Base-by-base conservation (phyloP, 2,113 vertebrate species). In the Sarotherodon lohbergeri region DNA sequence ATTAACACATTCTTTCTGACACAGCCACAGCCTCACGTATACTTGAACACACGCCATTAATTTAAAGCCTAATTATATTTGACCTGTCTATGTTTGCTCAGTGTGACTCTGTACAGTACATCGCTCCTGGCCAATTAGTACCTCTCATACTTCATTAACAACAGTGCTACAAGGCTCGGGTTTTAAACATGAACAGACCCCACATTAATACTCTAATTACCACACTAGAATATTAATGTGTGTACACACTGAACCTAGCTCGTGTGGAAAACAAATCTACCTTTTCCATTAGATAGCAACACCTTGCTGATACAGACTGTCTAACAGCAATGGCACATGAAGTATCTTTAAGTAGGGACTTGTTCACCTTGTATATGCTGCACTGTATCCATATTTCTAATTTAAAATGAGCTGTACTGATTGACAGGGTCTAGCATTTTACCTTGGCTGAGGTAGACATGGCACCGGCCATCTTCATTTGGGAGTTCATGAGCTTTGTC, bases 381-480 rank as follows among this genome's bases (percentile, higher is more conserved):
- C 13, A 24, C 4, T 22, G 56, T 32, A 34, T 24, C 43, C 5
- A 11, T 22, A 36, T 22, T 50, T 82, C 59, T 16, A 10, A 36
- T 78, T 52, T 29, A 13, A 79, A 43, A 80, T 14, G 7, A 71
- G 55, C 3, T 16, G 14, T 16, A 27, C 0, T 43, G 63, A 83
- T 43, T 27, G 3, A 39, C 41, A 48, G 48, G 12, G 5, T 66
- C 1, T 4, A 10, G 54, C 36, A 32, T 61, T 81, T 91, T 85
- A 99, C 98, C 96, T 99, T 99, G 80, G 99, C 98, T 55, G 98
- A 98, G 55, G 97, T 96, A 91, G 98, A 98, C 98, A 99, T 99
- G 68, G 99, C 99, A 83, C 98, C 97, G 0, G 99, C 99, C 99
- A 99, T 99, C 96, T 99, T 99, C 98, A 99, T 98, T 93, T 99